phyloP scores from a whole-genome alignment of 2,113 vertebrate species.

The Charina bottae region DNA sequence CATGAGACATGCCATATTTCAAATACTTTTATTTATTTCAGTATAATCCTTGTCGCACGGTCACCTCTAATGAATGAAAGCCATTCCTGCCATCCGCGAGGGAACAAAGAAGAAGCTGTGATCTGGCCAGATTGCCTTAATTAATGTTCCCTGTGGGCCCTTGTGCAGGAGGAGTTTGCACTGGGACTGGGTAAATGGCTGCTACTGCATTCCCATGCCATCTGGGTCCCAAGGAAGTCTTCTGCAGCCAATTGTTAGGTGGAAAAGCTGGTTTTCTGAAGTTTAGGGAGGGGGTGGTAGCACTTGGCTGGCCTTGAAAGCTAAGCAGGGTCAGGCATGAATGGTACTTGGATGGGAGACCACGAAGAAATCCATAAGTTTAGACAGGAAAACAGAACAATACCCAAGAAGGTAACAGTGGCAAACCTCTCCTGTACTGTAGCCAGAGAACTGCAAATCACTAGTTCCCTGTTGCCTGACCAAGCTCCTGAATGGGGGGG shows the following conservation, averaged over 20 bases:
- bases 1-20: background rate
- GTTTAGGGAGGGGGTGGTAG: background rate
- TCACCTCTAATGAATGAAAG: background rate
- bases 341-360: background rate
- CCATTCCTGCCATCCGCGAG: background rate
- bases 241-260: background rate
- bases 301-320: background rate
- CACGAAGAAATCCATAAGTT: background rate
- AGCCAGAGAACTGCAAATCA: no score
- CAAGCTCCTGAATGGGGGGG: no score
- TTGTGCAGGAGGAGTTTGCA: background rate
- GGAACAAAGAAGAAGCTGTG: background rate
- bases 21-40: constrained; percentile 3
- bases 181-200: background rate
- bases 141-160: background rate
- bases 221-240: background rate
- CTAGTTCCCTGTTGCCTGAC: no score
- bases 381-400: background rate
- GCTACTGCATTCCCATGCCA: background rate
- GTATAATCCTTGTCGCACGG: background rate
- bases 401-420: background rate
- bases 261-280: background rate
- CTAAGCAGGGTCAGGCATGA: background rate
- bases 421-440: background rate
- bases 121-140: background rate